Evolutionary conservation across 2,888 invertebrate genomes (phyloP), one percentile per base, ranked within the genome.

Genomic region (Lucinisca nassula): DNA sequence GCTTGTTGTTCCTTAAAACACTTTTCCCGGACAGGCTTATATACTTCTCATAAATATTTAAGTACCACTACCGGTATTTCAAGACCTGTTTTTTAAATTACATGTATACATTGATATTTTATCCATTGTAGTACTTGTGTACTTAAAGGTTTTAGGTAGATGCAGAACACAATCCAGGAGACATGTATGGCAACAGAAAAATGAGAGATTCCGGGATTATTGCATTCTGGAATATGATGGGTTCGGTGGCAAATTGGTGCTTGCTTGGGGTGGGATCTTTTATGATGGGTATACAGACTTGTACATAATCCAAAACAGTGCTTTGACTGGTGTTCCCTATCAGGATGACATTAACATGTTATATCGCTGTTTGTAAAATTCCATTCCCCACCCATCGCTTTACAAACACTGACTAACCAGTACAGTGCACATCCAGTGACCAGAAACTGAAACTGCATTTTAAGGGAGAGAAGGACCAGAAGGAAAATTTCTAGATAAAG

Each of bases 201-300:
- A 76, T 58, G 78, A 85, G 55, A 51, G 85, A 21, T 83, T 58
- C 37, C 30, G n/a, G 61, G 45, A 79, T 76, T 84, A 67, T 10
- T 79, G 74, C 51, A 30, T 84, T 0, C 51, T 58, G 14, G 81
- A 81, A 79, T 83, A 88, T 70, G 80, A 83, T 35, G 61, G 79
- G n/a, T 85, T 79, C 35, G 88, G 88, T 27, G 76, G 82, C 1
- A 45, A 73, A 8, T 84, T 81, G 32, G 61, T 84, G 10, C 55
- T 83, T 72, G 86, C 84, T 49, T 86, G 76, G 79, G 83, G 49
- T 6, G 82, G 58, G 8, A 73, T 87, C 12, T 73, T 77, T 55
- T 75, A 49, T 37, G 74, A 78, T 35, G 81, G 78, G 0, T 38
- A 49, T n/a, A 87, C 81, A 35, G 81, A 84, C 45, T 67, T 84